Percentiles rank a stretch among this genome's conserved stretches.
Evolutionary conservation across 2,888 invertebrate genomes (phyloP).

Genomic region (Pomacea canaliculata): DNA sequence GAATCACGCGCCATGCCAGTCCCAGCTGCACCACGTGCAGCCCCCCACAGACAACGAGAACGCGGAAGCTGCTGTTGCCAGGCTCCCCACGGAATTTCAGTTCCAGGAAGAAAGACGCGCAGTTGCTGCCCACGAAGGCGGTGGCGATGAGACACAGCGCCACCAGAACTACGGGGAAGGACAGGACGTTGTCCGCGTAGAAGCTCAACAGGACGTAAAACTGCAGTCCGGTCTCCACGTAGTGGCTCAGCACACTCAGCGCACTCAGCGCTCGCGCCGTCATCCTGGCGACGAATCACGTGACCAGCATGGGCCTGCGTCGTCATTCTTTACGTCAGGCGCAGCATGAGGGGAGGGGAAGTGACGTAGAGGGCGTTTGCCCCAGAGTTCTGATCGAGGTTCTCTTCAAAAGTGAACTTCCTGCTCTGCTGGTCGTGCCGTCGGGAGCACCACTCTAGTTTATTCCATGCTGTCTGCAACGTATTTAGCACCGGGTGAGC

Average conservation of each 20-base stretch:
- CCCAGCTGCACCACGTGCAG: conserved; percentile 52
- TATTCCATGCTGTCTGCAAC: too few species aligned
- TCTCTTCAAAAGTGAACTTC: too few species aligned
- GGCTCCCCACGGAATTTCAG: conserved; percentile 31
- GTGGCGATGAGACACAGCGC: conserved; percentile 38
- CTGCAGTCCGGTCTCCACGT: conserved; percentile 24
- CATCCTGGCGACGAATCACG: too few species aligned
- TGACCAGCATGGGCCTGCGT: too few species aligned
- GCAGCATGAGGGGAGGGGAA: too few species aligned
- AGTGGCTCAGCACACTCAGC: conserved; percentile 24
- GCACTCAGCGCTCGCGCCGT: conserved; percentile 14
- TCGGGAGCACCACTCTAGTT: too few species aligned
- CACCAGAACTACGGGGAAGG: conserved; percentile 34
- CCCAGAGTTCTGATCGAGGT: too few species aligned
- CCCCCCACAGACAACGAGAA: conserved; percentile 41
- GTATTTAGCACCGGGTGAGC: too few species aligned
- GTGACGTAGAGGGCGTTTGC: too few species aligned
- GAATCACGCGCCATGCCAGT: conserved; percentile 49
- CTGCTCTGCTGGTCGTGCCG: too few species aligned
- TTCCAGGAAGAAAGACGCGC: conserved; percentile 32
- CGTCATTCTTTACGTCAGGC: too few species aligned
- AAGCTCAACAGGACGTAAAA: conserved; percentile 15
- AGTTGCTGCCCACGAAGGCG: conserved; percentile 44
- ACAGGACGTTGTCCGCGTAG: conserved; percentile 5
- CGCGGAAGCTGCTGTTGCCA: conserved; percentile 36